phyloP scores from a whole-genome alignment of 2,113 vertebrate species.

The Henicopernis longicauda region DNA sequence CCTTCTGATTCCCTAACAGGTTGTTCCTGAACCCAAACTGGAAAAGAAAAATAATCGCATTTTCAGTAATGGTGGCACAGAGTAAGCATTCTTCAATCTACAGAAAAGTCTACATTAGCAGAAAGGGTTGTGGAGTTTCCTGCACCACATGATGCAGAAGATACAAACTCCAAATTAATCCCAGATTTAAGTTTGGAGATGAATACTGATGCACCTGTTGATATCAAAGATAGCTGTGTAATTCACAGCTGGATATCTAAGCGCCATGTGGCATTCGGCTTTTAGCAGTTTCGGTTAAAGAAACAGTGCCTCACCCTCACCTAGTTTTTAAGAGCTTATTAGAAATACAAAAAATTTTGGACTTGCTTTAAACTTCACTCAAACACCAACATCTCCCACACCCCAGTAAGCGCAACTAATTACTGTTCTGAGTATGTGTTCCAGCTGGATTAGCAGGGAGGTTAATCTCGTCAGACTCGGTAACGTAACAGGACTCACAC shows the following conservation, averaged over 20 bases:
- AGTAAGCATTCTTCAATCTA: conserved; percentile 54
- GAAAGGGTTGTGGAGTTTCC: conserved; percentile 18
- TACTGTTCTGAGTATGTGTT: background rate
- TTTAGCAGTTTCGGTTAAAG: background rate
- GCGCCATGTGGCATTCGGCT: background rate
- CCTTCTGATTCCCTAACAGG: conserved; percentile 20
- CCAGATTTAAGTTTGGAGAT: conserved; percentile 58
- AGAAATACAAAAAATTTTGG: background rate
- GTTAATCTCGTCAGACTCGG: background rate
- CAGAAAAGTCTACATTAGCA: conserved; percentile 11
- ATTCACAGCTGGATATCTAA: conserved; percentile 13
- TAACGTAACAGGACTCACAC: background rate
- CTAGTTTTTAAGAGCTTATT: background rate
- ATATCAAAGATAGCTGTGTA: conserved; percentile 49
- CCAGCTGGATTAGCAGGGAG: background rate
- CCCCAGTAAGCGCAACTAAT: background rate
- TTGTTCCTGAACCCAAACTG: conserved; percentile 29
- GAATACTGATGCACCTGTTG: conserved; percentile 50
- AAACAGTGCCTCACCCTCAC: background rate
- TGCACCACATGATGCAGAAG: conserved; percentile 51
- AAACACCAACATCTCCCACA: background rate
- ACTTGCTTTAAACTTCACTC: background rate
- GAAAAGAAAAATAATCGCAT: conserved; percentile 66
- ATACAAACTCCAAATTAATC: conserved; percentile 45
- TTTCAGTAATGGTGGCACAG: conserved; percentile 56